phyloP scores from a whole-genome alignment of 2,888 invertebrate species.

The Escarpia spicata region DNA sequence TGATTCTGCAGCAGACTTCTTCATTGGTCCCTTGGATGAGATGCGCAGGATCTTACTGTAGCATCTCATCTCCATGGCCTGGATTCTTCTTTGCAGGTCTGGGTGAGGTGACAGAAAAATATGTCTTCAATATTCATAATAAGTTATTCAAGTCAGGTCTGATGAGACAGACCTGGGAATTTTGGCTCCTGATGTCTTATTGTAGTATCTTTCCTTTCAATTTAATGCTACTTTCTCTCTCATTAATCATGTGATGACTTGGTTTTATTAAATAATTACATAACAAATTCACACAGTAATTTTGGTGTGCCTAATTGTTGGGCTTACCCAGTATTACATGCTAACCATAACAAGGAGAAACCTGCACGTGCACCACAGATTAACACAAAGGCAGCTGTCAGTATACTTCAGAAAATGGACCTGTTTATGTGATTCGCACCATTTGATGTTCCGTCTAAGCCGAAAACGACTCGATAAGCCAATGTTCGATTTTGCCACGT shows the following conservation, averaged over 20 bases:
- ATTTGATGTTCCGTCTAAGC: not conserved
- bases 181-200: not conserved
- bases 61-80: too few relatives aligned
- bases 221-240: not conserved
- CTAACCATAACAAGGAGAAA: not conserved
- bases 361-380: not conserved
- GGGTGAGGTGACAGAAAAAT: too few relatives aligned
- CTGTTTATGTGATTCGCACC: not conserved
- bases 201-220: not conserved
- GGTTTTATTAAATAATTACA: not conserved
- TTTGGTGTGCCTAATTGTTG: not conserved
- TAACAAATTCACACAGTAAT: not conserved
- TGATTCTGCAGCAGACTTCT: too few relatives aligned
- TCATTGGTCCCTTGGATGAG: too few relatives aligned
- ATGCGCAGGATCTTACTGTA: too few relatives aligned
- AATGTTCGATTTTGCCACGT: slow-evolving; percentile 16
- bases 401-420: not conserved
- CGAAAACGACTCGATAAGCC: slow-evolving; percentile 9
- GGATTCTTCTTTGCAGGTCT: too few relatives aligned
- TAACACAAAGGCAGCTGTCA: not conserved
- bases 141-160: not conserved
- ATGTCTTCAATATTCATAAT: not conserved
- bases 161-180: not conserved
- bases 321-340: not conserved
- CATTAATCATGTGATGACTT: not conserved